Base-by-base conservation (phyloP, 2,797 vertebrate species). In the Nyctibius grandis region DNA sequence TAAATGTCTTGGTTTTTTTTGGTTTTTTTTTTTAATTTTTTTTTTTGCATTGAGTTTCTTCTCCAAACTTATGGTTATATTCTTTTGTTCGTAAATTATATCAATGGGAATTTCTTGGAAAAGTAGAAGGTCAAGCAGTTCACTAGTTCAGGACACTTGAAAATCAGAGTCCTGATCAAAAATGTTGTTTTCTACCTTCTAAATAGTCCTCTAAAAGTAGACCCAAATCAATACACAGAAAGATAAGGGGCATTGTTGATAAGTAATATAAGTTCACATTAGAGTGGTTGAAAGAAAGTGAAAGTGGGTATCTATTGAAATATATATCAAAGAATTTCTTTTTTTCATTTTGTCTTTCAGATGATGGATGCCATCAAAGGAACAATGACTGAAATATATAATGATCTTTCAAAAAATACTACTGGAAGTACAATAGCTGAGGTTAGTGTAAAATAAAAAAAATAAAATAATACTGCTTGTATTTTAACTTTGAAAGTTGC, bases 301-400 rank as follows among this genome's bases (percentile, higher is more conserved):
- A 31, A 69, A 73, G 25, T 65, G 48, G 17, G 11, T 61, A 29
- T 53, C 36, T 44, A 13, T 61, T 81, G 51, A 87, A 84, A 75
- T 53, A 42, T 1, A 2, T 29, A 40, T 19, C 4, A 65, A 44
- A 85, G 2, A 42, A 29, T 9, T 44, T 33, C 4, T 50, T 53
- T 34, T 28, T 92, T 93, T 67, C 53, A 28, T 60, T 79, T 67
- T 96, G 21, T 95, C 72, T 96, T 98, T 45, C 97, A 99, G 99
- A 99, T 99, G 96, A 99, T 99, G 99, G 99, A 99, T 85, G 98
- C 99, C 31, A 99, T 99, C 95, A 99, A 99, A 98, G 99, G 99
- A 95, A 99, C 99, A 17, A 99, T 99, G 99, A 99, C 99, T 5
- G 99, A 99, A 98, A 99, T 99, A 93, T 99, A 99, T 96, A 99